A percentile compares a stretch with the other conserved stretches of the same genome.
Evolutionary conservation across 2,113 vertebrate species (phyloP).

Genomic region (Oriolus oriolus): DNA sequence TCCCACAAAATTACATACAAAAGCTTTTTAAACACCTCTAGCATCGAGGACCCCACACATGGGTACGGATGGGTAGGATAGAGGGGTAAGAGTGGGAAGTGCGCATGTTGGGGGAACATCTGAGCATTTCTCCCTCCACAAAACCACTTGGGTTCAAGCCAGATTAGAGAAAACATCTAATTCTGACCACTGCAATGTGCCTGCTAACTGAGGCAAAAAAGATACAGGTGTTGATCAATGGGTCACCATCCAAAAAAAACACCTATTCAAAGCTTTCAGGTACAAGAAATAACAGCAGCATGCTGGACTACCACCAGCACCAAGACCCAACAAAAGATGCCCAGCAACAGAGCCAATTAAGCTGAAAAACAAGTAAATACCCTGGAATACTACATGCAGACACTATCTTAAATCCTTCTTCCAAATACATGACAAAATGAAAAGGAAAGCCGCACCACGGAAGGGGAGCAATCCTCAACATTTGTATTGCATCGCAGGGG

Average conservation of each 20-base stretch:
- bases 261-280: background rate
- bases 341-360: background rate
- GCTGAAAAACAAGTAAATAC: background rate
- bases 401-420: background rate
- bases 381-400: background rate
- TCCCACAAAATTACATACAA: background rate
- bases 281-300: background rate
- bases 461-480: background rate
- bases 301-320: background rate
- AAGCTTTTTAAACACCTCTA: background rate
- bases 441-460: background rate
- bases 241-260: background rate
- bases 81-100: background rate
- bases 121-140: background rate
- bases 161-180: background rate
- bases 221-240: background rate
- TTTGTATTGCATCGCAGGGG: accelerated
- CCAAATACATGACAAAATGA: background rate
- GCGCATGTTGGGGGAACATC: background rate
- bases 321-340: background rate
- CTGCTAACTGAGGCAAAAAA: background rate
- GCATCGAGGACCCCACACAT: background rate
- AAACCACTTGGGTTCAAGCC: background rate
- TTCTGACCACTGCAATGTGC: background rate
- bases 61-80: accelerated